Conservation (phyloP, 2,797 vertebrate genomes). For the Pseudochromis fuscus region DNA sequence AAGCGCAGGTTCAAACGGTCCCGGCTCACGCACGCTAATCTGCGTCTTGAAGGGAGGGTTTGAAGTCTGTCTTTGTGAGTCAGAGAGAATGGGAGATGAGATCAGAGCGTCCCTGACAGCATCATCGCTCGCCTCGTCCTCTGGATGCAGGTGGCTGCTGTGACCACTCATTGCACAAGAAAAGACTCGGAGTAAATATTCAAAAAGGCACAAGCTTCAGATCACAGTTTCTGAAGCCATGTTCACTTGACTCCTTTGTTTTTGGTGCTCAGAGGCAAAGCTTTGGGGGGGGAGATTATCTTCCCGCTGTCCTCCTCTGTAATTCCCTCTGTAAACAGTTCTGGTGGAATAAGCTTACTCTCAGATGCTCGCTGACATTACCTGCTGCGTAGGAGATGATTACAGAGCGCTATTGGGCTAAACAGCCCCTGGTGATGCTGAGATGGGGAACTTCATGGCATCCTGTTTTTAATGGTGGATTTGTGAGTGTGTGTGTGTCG, state of each 20-base stretch:
- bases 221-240: constrained; percentile 55
- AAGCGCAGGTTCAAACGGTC: constrained; percentile 58
- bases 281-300: constrained; percentile 77
- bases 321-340: constrained; percentile 83
- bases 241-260: constrained; percentile 45
- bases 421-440: constrained; percentile 68
- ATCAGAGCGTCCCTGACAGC: constrained; percentile 52
- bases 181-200: constrained; percentile 47
- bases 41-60: constrained; percentile 68
- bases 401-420: constrained; percentile 72
- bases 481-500: constrained; percentile 49
- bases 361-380: constrained; percentile 78
- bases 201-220: constrained; percentile 41
- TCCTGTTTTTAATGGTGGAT: constrained; percentile 68
- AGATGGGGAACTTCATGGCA: constrained; percentile 69
- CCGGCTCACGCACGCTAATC: constrained; percentile 72
- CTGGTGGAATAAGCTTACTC: constrained; percentile 74
- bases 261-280: constrained; percentile 49
- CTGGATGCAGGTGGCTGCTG: constrained; percentile 36
- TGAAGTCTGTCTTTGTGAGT: constrained; percentile 62
- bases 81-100: constrained; percentile 66
- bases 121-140: constrained; percentile 9
- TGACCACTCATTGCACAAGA: constrained; percentile 42
- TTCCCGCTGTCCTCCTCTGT: constrained; percentile 76
- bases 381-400: constrained; percentile 82